Evolutionary conservation across 2,113 vertebrate genomes (phyloP), one percentile per base, ranked within the genome.

Genomic region (Eudorcas thomsonii): DNA sequence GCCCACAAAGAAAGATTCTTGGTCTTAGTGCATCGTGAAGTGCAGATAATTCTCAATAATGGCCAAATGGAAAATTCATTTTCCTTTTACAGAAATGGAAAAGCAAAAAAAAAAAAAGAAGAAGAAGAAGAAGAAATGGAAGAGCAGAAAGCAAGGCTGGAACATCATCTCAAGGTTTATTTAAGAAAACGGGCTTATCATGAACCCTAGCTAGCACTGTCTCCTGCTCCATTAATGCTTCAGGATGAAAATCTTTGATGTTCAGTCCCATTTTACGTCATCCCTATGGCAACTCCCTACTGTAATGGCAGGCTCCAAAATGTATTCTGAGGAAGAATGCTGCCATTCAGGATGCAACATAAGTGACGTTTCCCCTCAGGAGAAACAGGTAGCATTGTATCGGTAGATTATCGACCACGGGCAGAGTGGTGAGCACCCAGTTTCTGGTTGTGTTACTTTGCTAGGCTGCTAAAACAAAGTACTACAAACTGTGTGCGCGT

Each of bases 21-120:
- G 28, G 16, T 89, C 4, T 81, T 23, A n/a, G 25, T 11, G 13
- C 15, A 7, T 25, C 67, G 7, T 48, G 28, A 92, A 54, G 3
- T 43, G 8, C 21, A 77, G 26, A 26, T 19, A n/a, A 3, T 82
- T 48, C 43, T 94, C 50, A 92, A 5, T 28, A 71, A 88, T 7
- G 33, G 2, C 36, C 33, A 71, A 74, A 52, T 43, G 16, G 45
- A 94, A 84, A 62, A 77, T 33, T 90, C n/a, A 48, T 74, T 90
- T 92, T 94, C 6, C 11, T n/a, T 88, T 83, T 86, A 45, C 43
- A 88, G 90, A 89, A 80, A 30, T 43, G 9, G n/a, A 17, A 59
- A 59, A 62, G 14, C 25, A 12, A 39, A 50, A 86, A 90, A 57
- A 19, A n/a, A 8, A 17, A 64, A 33, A 12, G 2, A 26, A 43